Evolutionary conservation across 2,113 vertebrate genomes (phyloP).

Genomic region (Cariama cristata): DNA sequence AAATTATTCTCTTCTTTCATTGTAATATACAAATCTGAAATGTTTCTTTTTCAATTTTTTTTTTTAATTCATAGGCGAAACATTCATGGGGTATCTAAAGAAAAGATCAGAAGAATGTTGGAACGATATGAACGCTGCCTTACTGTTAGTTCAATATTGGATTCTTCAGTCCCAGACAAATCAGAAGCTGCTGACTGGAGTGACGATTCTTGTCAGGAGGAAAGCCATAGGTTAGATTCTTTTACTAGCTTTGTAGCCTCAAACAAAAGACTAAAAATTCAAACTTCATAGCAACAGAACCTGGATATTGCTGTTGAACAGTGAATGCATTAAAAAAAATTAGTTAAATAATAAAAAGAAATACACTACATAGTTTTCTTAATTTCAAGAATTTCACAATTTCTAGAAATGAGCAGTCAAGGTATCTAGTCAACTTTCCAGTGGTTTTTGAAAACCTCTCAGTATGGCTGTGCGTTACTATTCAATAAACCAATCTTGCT

Average conservation of each 20-base stretch:
- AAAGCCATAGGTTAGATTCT: constrained; percentile 65
- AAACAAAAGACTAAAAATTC: neutral
- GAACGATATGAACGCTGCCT: constrained; percentile 86
- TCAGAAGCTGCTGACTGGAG: constrained; percentile 45
- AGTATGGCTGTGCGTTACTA: neutral
- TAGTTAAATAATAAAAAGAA: neutral
- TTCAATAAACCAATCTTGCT: neutral
- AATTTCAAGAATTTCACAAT: neutral
- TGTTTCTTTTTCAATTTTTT: neutral
- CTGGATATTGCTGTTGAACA: neutral
- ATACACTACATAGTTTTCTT: neutral
- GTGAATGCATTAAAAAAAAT: neutral
- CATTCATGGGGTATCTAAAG: constrained; percentile 86
- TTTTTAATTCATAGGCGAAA: constrained; percentile 80
- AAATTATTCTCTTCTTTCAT: neutral
- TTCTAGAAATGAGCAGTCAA: neutral
- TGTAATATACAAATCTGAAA: neutral
- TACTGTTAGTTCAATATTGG: constrained; percentile 85
- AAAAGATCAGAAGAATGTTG: constrained; percentile 91
- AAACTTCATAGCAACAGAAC: neutral
- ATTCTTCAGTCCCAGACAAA: constrained; percentile 79
- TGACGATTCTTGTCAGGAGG: constrained; percentile 55
- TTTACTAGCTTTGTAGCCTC: neutral
- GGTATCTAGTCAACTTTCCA: neutral
- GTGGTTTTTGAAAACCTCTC: neutral